phyloP scores from a whole-genome alignment of 2,888 invertebrate species.

The Palloptera scutellata region DNA sequence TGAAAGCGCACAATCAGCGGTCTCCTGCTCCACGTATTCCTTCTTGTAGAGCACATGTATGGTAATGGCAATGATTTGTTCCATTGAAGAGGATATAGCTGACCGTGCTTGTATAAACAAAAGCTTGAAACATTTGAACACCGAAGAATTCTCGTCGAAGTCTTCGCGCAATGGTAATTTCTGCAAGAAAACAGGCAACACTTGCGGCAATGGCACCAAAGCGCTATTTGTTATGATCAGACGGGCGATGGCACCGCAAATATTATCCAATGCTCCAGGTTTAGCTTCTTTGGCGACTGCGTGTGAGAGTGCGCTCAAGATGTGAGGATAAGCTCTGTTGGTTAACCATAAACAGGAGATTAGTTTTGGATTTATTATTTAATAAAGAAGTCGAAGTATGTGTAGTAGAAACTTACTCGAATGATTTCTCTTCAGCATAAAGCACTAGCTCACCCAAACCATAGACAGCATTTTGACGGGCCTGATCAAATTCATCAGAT shows the following conservation, averaged over 20 bases:
- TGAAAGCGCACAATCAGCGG: constrained; percentile 60
- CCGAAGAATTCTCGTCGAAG: constrained; percentile 75
- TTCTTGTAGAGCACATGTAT: constrained; percentile 69
- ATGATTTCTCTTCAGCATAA: constrained; percentile 71
- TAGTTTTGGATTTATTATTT: neutral
- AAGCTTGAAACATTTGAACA: constrained; percentile 72
- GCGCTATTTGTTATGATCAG: constrained; percentile 73
- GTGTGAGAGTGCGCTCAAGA: constrained; percentile 73
- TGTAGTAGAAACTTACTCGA: constrained; percentile 66
- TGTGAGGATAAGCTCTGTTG: constrained; percentile 70
- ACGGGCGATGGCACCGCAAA: constrained; percentile 79
- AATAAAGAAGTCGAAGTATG: too few relatives aligned
- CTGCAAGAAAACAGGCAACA: constrained; percentile 75
- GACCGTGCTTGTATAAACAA: constrained; percentile 72
- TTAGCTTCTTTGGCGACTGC: constrained; percentile 73
- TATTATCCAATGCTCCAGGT: constrained; percentile 76
- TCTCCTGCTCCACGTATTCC: constrained; percentile 62
- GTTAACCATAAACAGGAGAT: neutral
- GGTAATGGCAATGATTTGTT: constrained; percentile 67
- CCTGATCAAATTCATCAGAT: constrained; percentile 73
- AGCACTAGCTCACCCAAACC: constrained; percentile 78
- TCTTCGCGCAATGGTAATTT: constrained; percentile 79
- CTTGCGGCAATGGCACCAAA: constrained; percentile 75
- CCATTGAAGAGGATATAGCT: constrained; percentile 67
- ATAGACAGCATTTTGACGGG: constrained; percentile 79